Evolutionary conservation across 2,888 invertebrate genomes (phyloP), one percentile per base, ranked within the genome.

Genomic region (Subacronicta megacephala): DNA sequence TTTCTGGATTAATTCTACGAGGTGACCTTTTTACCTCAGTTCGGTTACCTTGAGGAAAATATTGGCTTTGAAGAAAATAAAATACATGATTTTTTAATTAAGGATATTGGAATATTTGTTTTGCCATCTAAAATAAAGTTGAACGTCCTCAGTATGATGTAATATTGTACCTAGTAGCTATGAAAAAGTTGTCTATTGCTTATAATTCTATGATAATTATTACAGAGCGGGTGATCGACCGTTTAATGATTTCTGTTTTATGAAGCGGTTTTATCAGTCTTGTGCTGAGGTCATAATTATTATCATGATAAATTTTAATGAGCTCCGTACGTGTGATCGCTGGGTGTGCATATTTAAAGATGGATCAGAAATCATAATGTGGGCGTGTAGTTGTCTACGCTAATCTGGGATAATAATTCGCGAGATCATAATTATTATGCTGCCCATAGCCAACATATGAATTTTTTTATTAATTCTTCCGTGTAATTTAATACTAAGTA

Each of bases 121-220:
- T 59, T 62, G 53, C 69, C 59, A 73, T 77, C 5, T 17, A 18
- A 44, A 77, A 72, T 77, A 70, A 78, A 68, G 83, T 80, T 82
- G 75, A 80, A 72, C 66, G 80, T 64, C 80, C 69, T 54, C 26
- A 9, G 35, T 13, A 38, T 60, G 49, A 65, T 53, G 36, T n/a
- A n/a, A n/a, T n/a, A 23, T 23, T 62, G 12, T 12, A 29, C 12
- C 29, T 12, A 10, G 3, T 12, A 20, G 44, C 52, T 20, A 15
- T 47, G 15, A 17, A 43, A 36, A 35, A 49, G 6, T 20, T 47
- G 15, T 26, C 40, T 47, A 43, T 26, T 23, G 16, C 7, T 35
- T 17, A 45, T 51, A 12, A 16, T 37, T 16, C 6, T 49, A 49
- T 13, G 18, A 55, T 49, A 41, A 33, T 41, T 56, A 20, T 23